Evolutionary conservation across 1,140 invertebrate species (phyloP).

Genomic region (Drosophila eugracilis): DNA sequence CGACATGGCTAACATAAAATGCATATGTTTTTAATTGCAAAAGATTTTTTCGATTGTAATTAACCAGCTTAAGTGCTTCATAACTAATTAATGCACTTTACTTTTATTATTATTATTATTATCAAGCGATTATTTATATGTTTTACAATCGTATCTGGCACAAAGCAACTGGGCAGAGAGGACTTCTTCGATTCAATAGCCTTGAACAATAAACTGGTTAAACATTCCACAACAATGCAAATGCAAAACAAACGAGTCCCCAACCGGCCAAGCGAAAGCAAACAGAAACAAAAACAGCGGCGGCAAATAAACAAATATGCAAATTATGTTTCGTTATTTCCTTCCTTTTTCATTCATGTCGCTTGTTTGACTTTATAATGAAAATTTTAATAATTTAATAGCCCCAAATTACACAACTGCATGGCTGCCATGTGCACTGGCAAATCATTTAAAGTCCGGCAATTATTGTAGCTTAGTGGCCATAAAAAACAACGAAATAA

Average conservation of each 20-base stretch:
- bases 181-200: constrained; percentile 50
- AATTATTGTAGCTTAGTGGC: constrained; percentile 46
- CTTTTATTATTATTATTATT: constrained; percentile 65
- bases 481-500: constrained; percentile 3
- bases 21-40: constrained; percentile 33
- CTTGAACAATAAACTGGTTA: constrained; percentile 60
- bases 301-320: constrained; percentile 55
- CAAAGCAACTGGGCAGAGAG: not conserved
- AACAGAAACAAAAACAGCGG: constrained; percentile 21
- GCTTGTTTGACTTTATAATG: constrained; percentile 77
- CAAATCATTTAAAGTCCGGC: constrained; percentile 48
- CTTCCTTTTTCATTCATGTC: constrained; percentile 13
- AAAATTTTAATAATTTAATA: constrained; percentile 74
- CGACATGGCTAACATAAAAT: constrained; percentile 46
- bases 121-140: constrained; percentile 50
- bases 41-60: constrained; percentile 31
- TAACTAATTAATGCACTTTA: constrained; percentile 70
- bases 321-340: constrained; percentile 57
- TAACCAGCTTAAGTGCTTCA: constrained; percentile 53
- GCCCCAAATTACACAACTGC: constrained; percentile 33
- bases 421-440: constrained; percentile 21
- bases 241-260: constrained; percentile 16
- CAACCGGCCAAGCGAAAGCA: constrained; percentile 25
- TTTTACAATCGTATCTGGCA: constrained; percentile 21
- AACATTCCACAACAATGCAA: constrained; percentile 59